These are phyloP conservation scores for Gortyna flavago DNA, from an alignment of 2,888 invertebrate species.

Conservation along the genomic window DNA sequence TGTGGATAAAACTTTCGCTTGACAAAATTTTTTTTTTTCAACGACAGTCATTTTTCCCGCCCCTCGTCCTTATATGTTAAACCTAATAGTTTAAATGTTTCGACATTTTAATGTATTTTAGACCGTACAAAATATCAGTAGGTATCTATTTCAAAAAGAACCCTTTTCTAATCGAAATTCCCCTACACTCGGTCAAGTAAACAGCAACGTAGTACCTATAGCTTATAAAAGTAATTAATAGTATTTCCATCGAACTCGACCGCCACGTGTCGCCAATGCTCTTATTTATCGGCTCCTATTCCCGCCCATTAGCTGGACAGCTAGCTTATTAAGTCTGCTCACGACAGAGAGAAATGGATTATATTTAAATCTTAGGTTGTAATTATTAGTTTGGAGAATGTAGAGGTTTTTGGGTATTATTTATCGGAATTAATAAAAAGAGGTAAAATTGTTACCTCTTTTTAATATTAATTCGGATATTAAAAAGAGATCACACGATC, in stretches of 20 bases:
- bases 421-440: neutral
- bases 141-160: neutral
- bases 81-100: neutral
- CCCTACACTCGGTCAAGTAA: conserved; percentile 67
- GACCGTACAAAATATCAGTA: neutral
- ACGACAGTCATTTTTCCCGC: neutral
- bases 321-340: conserved; percentile 77
- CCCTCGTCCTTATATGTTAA: neutral
- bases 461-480: no score
- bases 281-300: conserved; percentile 85
- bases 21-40: neutral
- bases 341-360: conserved; percentile 75
- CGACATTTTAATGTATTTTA: neutral
- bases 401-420: neutral
- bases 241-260: conserved; percentile 69
- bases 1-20: neutral
- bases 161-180: neutral
- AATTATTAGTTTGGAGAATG: conserved; percentile 34
- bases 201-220: conserved; percentile 55
- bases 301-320: conserved; percentile 79
- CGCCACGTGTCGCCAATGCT: conserved; percentile 81
- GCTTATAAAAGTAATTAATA: conserved; percentile 79
- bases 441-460: no score
- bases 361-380: conserved; percentile 68
- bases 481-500: neutral